Base-by-base conservation (phyloP, 1,140 invertebrate genomes). In the Drosophila gunungcola region DNA sequence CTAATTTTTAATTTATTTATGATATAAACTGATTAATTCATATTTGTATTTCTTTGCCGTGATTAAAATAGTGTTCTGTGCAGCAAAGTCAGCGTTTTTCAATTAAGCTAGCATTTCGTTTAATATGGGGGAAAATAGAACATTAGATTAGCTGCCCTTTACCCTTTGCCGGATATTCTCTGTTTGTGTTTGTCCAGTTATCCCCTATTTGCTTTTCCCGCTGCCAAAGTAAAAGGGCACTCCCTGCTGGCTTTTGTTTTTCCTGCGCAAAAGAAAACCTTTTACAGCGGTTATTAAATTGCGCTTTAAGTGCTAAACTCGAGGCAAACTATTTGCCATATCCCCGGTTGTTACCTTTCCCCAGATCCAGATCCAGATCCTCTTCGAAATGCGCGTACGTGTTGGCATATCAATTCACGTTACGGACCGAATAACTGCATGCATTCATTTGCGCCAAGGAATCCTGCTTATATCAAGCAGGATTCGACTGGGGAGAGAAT, bases 61-160 rank as follows among this genome's bases (percentile, higher is more conserved):
- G 12, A 29, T 48, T 7, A 2, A 29, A 48, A 48, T 27, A n/a
- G 45, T 48, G n/a, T 48, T 10, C 12, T 53, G 38, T 56, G 43
- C 21, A 41, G 36, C 62, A 11, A 62, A 73, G 61, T 70, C 74
- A 76, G 69, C 76, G 73, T 73, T 89, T 88, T 88, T 88, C 84
- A 88, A 88, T 88, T 88, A 89, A 89, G 73, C 84, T 80, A 70
- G 74, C 64, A 84, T 89, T 88, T 84, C 72, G 77, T 88, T 79
- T 77, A 77, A 70, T 72, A 46, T 56, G 48, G 36, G 13, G 25
- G 27, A 41, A 67, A 58, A 53, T 53, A 55, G 57, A 64, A 73
- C 81, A 81, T 77, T 85, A 75, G 73, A n/a, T 70, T 73, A 45
- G 9, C 54, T 63, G 16, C 13, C 38, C 29, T 21, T 62, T 62